A percentile compares a stretch with the other conserved stretches of the same genome.
Evolutionary conservation across 2,797 vertebrate genomes (phyloP).

Genomic region (Melanotaenia maccullochi): DNA sequence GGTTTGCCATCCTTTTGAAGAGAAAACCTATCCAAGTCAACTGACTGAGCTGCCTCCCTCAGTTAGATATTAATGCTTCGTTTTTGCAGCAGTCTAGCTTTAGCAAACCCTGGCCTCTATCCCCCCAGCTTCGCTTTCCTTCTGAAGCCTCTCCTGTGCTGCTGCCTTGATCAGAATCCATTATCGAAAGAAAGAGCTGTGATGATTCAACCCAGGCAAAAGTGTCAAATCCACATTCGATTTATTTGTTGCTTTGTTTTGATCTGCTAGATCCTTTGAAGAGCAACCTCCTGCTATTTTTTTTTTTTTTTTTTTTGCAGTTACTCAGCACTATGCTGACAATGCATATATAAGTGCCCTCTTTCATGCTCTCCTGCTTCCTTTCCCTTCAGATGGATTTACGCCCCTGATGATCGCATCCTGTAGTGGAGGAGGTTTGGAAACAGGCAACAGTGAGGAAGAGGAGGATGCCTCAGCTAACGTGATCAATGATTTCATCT

Average conservation of each 20-base stretch:
- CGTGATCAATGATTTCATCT: constrained; percentile 97
- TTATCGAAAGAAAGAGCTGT: constrained; percentile 68
- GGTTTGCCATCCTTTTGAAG: constrained; percentile 84
- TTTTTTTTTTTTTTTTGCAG: constrained; percentile 8
- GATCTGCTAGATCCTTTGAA: constrained; percentile 77
- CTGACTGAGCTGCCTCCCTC: constrained; percentile 76
- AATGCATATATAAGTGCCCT: constrained; percentile 24
- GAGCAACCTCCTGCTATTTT: constrained; percentile 39
- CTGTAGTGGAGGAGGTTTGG: constrained; percentile 95
- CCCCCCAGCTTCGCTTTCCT: constrained; percentile 68
- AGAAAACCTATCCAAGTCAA: constrained; percentile 76
- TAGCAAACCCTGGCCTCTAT: constrained; percentile 70
- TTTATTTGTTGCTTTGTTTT: constrained; percentile 80
- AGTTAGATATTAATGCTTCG: constrained; percentile 79
- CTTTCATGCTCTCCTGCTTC: constrained; percentile 7
- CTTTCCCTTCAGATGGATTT: constrained; percentile 88
- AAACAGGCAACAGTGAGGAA: constrained; percentile 94
- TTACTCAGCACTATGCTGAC: constrained; percentile 53
- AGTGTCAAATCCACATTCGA: constrained; percentile 78
- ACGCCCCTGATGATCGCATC: constrained; percentile 98
- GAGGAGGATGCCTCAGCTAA: constrained; percentile 93
- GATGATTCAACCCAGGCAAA: constrained; percentile 74
- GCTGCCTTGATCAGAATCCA: constrained; percentile 80
- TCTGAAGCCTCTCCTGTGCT: constrained; percentile 67
- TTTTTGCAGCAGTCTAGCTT: constrained; percentile 78